phyloP scores from a whole-genome alignment of 2,797 vertebrate genomes.

The Eulemur rubriventer region DNA sequence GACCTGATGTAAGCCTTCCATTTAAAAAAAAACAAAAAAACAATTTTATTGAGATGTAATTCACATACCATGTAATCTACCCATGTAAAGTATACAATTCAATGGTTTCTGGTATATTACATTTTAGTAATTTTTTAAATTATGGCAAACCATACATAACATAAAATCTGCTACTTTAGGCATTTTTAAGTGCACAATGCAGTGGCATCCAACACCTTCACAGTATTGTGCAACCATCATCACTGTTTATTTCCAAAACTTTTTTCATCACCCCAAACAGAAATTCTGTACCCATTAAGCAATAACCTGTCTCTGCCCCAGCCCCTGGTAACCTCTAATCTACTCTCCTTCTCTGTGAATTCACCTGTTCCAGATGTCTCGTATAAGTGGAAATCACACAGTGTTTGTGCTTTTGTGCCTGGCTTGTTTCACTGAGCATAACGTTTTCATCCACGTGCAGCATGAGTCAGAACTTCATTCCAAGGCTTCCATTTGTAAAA shows the following conservation, averaged over 20 bases:
- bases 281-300: not conserved
- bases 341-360: not conserved
- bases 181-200: not conserved
- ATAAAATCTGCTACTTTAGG: not conserved
- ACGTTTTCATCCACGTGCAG: no score
- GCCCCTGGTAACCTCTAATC: not conserved
- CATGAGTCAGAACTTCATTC: not conserved
- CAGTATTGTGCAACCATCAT: not conserved
- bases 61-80: not conserved
- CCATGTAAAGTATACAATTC: not conserved
- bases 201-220: not conserved
- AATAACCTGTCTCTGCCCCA: not conserved
- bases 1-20: not conserved
- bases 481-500: not conserved
- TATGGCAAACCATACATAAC: not conserved
- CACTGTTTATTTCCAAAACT: not conserved
- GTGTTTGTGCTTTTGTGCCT: not conserved
- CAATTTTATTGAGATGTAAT: not conserved
- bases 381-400: no score
- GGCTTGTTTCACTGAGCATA: not conserved
- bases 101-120: not conserved
- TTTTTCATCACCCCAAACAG: not conserved
- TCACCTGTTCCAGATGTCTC: not conserved
- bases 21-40: not conserved
- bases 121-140: not conserved